These are phyloP conservation scores for Protodeltote pygarga DNA, from an alignment of 2,888 invertebrate genomes.

Conservation along the genomic window DNA sequence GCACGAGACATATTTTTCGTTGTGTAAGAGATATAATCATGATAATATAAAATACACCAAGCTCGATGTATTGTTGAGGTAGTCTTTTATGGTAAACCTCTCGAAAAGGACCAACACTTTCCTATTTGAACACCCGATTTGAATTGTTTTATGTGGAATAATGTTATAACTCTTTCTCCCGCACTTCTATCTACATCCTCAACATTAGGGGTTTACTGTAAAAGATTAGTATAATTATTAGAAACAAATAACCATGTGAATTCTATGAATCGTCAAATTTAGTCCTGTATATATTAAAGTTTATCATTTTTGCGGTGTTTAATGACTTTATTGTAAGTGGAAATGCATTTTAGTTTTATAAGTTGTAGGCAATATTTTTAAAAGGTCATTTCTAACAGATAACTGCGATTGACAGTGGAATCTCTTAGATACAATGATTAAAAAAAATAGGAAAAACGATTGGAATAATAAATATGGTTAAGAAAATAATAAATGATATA, in stretches of 20 bases:
- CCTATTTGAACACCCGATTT: constrained; percentile 60
- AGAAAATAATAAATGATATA: constrained; percentile 86
- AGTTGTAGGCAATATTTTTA: constrained; percentile 86
- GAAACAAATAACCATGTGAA: constrained; percentile 75
- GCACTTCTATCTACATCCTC: constrained; percentile 67
- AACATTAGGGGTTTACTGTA: constrained; percentile 69
- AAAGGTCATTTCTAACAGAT: constrained; percentile 83
- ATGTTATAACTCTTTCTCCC: constrained; percentile 57
- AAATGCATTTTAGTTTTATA: constrained; percentile 86
- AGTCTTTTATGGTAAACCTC: constrained; percentile 74
- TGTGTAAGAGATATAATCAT: constrained; percentile 81
- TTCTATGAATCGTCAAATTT: constrained; percentile 79
- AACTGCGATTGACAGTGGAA: constrained; percentile 80
- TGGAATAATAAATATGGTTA: constrained; percentile 86
- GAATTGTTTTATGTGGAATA: constrained; percentile 56
- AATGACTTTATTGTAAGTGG: constrained; percentile 80
- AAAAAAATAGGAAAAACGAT: constrained; percentile 85
- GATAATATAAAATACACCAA: constrained; percentile 81
- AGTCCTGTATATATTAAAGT: constrained; percentile 83
- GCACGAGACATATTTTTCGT: constrained; percentile 69
- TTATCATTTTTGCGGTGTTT: constrained; percentile 84
- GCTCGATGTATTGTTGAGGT: constrained; percentile 71
- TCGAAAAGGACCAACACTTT: constrained; percentile 69
- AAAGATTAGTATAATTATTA: constrained; percentile 69
- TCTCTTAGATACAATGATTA: constrained; percentile 85